A percentile compares a stretch with the other conserved stretches of the same genome.
These are phyloP conservation scores for Kryptopterus vitreolus DNA, from an alignment of 2,797 vertebrate genomes.

Conservation along the genomic window DNA sequence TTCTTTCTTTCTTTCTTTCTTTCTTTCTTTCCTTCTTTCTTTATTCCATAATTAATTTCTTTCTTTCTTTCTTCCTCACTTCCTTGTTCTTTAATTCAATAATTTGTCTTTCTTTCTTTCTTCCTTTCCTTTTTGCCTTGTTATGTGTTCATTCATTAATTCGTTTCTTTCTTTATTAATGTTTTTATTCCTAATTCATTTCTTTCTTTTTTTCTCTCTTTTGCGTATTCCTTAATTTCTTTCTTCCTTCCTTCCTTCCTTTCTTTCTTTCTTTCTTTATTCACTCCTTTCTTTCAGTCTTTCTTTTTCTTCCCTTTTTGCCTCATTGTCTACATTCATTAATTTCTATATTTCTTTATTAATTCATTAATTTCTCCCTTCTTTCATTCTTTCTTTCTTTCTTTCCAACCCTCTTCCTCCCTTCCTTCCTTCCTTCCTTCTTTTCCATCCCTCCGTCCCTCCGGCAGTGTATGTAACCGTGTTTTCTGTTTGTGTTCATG, in stretches of 20 bases:
- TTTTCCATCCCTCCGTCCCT: neutral
- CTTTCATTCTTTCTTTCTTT: conserved; percentile 8
- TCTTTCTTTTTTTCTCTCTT: neutral
- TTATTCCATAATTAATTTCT: neutral
- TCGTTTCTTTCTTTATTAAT: neutral
- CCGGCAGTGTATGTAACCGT: conserved; percentile 24
- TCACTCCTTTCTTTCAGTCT: neutral
- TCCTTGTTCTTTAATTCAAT: conserved; percentile 8
- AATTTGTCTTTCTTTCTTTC: neutral
- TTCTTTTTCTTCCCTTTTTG: conserved; percentile 4
- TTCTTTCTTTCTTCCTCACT: neutral
- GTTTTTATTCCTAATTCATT: neutral
- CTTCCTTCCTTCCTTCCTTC: neutral
- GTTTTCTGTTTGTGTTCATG: conserved; percentile 67
- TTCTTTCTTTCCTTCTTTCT: neutral
- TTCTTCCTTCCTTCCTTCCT: neutral
- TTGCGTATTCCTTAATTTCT: neutral
- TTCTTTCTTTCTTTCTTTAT: neutral
- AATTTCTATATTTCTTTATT: neutral
- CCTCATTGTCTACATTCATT: neutral
- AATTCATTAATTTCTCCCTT: neutral
- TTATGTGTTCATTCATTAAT: too few species aligned
- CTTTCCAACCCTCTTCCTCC: neutral
- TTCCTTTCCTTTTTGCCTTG: neutral
- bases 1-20: neutral